Evolutionary conservation across 2,113 vertebrate species (phyloP).

Genomic region (Myxocyprinus asiaticus): DNA sequence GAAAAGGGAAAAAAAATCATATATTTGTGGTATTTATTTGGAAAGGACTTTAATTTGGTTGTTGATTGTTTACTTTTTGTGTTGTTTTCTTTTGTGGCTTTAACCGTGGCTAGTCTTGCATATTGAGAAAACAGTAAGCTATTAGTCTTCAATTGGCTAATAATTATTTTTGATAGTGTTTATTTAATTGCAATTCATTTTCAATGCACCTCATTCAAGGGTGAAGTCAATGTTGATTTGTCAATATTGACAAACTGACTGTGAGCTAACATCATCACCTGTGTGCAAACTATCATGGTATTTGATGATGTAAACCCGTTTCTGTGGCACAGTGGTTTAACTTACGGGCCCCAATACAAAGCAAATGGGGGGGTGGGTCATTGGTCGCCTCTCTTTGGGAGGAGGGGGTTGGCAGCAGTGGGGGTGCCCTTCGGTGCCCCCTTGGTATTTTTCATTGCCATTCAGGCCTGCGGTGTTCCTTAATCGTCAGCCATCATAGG

Average conservation of each 20-base stretch:
- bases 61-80: conserved; percentile 33
- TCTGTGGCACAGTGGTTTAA: too few species aligned
- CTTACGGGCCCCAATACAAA: too few species aligned
- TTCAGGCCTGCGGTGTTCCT: too few species aligned
- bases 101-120: conserved; percentile 59
- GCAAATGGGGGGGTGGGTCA: too few species aligned
- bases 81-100: conserved; percentile 53
- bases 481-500: too few species aligned
- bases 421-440: too few species aligned
- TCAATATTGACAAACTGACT: neutral
- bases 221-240: conserved; percentile 45
- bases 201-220: conserved; percentile 52
- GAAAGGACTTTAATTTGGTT: conserved; percentile 40
- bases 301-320: neutral
- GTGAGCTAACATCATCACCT: conserved; percentile 3
- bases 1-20: too few species aligned
- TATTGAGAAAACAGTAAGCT: conserved; percentile 62
- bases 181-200: conserved; percentile 61
- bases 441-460: too few species aligned
- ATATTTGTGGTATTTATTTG: conserved; percentile 44
- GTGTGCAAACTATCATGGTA: neutral
- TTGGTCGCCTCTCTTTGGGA: too few species aligned
- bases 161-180: conserved; percentile 55
- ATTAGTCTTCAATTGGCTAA: conserved; percentile 59
- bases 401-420: too few species aligned